Evolutionary conservation across 2,888 invertebrate genomes (phyloP).

Genomic region (Drosophila peninsularis): DNA sequence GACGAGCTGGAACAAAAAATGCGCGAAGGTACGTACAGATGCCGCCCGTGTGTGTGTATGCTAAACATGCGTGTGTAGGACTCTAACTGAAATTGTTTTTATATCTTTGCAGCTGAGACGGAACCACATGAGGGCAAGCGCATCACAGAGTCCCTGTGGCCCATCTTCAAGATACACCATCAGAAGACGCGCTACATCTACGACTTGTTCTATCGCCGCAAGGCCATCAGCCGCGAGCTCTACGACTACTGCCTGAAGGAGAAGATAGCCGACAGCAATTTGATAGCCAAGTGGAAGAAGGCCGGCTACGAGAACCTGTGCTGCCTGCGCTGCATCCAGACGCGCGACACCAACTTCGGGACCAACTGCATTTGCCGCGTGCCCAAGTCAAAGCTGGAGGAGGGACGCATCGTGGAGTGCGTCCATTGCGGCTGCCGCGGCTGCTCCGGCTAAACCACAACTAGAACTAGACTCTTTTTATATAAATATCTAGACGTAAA

Average conservation of each 20-base stretch:
- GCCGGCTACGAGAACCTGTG: conserved; percentile 99
- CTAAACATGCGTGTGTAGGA: background rate
- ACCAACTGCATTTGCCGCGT: conserved; percentile 99
- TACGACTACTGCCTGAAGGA: conserved; percentile 98
- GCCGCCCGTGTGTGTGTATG: background rate
- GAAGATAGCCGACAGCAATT: conserved; percentile 97
- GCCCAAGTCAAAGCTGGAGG: conserved; percentile 98
- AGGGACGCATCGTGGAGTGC: conserved; percentile 97
- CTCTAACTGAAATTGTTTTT: background rate
- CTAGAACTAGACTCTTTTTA: too few species aligned
- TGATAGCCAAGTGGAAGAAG: conserved; percentile 99
- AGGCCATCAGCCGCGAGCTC: conserved; percentile 97
- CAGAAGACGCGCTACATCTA: conserved; percentile 99
- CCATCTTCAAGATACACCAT: conserved; percentile 99
- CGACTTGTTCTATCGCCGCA: conserved; percentile 97
- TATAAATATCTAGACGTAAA: background rate
- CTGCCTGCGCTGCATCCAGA: conserved; percentile 98
- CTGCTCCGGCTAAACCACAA: conserved; percentile 90
- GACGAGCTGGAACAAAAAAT: conserved; percentile 99
- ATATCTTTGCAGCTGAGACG: conserved; percentile 91
- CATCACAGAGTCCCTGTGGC: conserved; percentile 99
- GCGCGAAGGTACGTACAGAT: conserved; percentile 88
- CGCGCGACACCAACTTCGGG: conserved; percentile 98
- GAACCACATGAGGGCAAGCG: conserved; percentile 99
- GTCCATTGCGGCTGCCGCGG: conserved; percentile 99